Evolutionary conservation across 2,888 invertebrate species (phyloP).

Genomic region (Drosophila fungiperda): DNA sequence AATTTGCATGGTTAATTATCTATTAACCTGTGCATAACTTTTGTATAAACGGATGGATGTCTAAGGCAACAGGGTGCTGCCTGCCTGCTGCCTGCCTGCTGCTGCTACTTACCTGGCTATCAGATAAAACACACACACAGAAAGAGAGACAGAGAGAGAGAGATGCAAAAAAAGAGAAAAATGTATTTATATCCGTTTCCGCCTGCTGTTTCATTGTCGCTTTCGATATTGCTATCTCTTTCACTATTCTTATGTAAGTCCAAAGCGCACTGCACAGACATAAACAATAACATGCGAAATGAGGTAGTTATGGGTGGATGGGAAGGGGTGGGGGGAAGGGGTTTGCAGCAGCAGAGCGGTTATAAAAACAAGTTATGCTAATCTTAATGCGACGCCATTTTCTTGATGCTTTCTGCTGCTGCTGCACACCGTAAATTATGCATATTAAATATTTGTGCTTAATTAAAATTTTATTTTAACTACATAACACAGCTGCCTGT

Average conservation of each 20-base stretch:
- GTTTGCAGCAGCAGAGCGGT: slow-evolving; percentile 27
- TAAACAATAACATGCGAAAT: slow-evolving; percentile 26
- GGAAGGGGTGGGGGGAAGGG: not conserved
- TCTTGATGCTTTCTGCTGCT: slow-evolving; percentile 15
- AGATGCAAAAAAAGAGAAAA: slow-evolving; percentile 36
- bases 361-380: slow-evolving; percentile 72
- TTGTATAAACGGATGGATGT: slow-evolving; percentile 37
- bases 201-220: slow-evolving; percentile 34
- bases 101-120: slow-evolving; percentile 36
- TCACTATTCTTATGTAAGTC: slow-evolving; percentile 51
- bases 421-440: slow-evolving; percentile 55
- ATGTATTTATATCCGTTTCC: slow-evolving; percentile 69
- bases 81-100: slow-evolving; percentile 6
- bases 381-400: slow-evolving; percentile 67
- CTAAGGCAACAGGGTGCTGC: not conserved
- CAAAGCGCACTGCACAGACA: slow-evolving; percentile 46
- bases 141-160: not conserved
- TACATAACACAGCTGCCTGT: slow-evolving; percentile 28
- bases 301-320: not conserved
- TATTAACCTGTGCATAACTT: slow-evolving; percentile 80
- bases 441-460: slow-evolving; percentile 76
- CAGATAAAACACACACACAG: slow-evolving; percentile 19
- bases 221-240: slow-evolving; percentile 36
- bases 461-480: slow-evolving; percentile 68
- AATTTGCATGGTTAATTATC: slow-evolving; percentile 81